Evolutionary conservation across 37 sponge, comb jelly and placozoan species (phyloP), one percentile per base, ranked within the genome.

Genomic region (Corticium candelabrum): DNA sequence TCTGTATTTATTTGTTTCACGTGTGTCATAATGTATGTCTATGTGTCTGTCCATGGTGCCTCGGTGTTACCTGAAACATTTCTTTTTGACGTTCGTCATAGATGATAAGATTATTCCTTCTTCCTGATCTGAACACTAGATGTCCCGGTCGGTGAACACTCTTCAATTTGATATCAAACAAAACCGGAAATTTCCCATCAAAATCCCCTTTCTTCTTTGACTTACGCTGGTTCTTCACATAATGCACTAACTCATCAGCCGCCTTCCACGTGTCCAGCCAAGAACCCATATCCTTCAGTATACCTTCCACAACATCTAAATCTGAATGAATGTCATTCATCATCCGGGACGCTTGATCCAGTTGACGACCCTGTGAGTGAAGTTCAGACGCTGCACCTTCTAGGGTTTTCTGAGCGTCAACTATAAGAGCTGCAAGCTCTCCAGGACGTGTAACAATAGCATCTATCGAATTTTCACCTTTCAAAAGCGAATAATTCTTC

Each of bases 211-310:
- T 50, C 62, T 11, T 50, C 11, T 50, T 11, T 27, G 15, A 27
- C 21, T 21, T 21, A 11, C 21, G 11, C 15, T 21, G 62, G 62
- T 21, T 11, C 21, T 50, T 50, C 62, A 21, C 62, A 50, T 50
- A 50, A 27, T 50, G 62, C 15, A 50, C 62, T 11, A 50, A 21
- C 11, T 50, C 62, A 27, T 50, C 21, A 11, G 62, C 11, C 11
- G 62, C 62, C 15, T 50, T 50, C 62, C 62, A 50, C 62, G 62
- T 50, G 62, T 50, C 62, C 15, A 50, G 62, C 62, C 62, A 50
- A 11, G 62, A 50, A 21, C 62, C 62, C 62, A 50, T 50, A 21
- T 50, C 62, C 21, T 50, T 50, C 15, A 50, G 62, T 50, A 50
- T 11, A 27, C 15, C 11, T 21, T 11, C 21, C 11, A 21, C 11